Conservation (phyloP, 2,113 vertebrate genomes). For the Tilapia sparmanii region DNA sequence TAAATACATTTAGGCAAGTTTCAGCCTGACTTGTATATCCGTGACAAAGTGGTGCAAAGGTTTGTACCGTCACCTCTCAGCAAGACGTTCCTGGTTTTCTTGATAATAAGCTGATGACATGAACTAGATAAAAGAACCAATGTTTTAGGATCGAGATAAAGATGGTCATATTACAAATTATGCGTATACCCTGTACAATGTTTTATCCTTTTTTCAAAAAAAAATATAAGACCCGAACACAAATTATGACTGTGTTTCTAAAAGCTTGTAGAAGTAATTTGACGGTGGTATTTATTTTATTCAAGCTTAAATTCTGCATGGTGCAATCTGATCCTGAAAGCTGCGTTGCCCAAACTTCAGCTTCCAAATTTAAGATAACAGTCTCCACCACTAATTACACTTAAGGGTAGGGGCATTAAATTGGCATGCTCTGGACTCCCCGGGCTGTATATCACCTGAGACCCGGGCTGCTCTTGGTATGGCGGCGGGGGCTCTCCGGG, state of each 20-base stretch:
- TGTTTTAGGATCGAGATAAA: neutral
- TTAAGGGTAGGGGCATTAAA: neutral
- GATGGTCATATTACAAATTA: neutral
- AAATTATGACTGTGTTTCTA: neutral
- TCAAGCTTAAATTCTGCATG: neutral
- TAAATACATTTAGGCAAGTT: neutral
- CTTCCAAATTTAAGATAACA: neutral
- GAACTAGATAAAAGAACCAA: neutral
- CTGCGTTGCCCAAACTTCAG: neutral
- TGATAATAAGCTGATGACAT: neutral
- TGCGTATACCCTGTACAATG: neutral
- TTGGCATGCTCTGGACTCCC: neutral
- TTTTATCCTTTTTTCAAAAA: neutral
- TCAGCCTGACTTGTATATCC: neutral
- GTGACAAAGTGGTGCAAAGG: neutral
- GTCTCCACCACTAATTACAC: neutral
- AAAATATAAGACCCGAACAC: neutral
- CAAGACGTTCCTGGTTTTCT: neutral
- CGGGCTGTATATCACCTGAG: neutral
- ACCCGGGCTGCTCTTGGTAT: conserved; percentile 57
- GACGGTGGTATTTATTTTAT: neutral
- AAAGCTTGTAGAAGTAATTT: neutral
- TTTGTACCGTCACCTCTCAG: neutral
- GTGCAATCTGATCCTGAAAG: neutral
- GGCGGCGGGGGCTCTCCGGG: conserved; percentile 74